Percentiles rank a stretch among this genome's conserved stretches.
These are phyloP conservation scores for Bufo gargarizans DNA, from an alignment of 2,113 vertebrate species.

Conservation along the genomic window DNA sequence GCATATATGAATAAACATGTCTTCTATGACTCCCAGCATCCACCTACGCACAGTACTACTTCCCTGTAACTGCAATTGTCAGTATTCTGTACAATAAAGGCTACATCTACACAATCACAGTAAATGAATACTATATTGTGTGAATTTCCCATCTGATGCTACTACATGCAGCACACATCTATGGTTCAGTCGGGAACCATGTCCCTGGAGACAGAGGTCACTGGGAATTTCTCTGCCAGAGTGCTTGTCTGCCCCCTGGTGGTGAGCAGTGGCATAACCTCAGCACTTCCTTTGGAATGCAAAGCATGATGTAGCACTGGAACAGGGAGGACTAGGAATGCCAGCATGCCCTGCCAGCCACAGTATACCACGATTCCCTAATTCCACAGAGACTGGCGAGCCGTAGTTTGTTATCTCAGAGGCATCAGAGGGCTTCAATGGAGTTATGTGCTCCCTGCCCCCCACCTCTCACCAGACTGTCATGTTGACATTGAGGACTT, in stretches of 20 bases:
- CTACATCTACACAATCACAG: too few species aligned
- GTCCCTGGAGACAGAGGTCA: constrained; percentile 2
- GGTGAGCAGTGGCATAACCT: neutral
- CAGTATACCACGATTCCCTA: neutral
- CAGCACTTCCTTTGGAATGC: neutral
- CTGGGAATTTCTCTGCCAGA: neutral
- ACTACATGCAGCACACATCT: neutral
- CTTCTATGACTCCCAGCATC: neutral
- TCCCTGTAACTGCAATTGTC: too few species aligned
- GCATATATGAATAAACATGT: neutral
- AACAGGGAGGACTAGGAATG: neutral
- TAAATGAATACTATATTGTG: neutral
- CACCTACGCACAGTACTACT: neutral
- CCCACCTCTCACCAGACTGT: neutral
- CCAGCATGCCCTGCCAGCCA: neutral
- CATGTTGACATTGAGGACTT: constrained; percentile 2
- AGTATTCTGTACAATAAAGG: too few species aligned
- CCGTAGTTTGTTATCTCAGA: neutral
- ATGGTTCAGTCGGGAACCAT: neutral
- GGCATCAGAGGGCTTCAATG: neutral
- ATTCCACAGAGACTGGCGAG: neutral
- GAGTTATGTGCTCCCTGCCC: constrained; percentile 10
- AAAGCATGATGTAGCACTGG: neutral
- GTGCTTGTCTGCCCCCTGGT: constrained; percentile 36
- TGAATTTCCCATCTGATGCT: neutral